Conservation (phyloP, 2,113 vertebrate genomes). For the Nannobrachium achirus region DNA sequence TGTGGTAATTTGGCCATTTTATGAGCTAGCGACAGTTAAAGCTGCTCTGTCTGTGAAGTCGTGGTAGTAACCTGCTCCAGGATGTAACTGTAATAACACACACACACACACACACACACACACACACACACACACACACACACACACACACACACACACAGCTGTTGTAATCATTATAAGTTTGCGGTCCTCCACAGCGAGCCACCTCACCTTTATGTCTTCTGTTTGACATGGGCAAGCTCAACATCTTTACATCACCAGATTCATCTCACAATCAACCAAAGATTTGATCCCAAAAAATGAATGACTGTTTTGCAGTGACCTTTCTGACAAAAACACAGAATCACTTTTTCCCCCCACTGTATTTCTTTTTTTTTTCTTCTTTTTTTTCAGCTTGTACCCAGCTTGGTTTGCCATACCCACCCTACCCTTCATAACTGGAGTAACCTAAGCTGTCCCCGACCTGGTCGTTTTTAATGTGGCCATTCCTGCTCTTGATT, state of each 20-base stretch:
- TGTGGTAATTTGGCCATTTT: not conserved
- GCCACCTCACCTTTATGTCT: conserved; percentile 38
- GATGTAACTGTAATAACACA: conserved; percentile 36
- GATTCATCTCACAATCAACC: not conserved
- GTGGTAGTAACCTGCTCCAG: conserved; percentile 22
- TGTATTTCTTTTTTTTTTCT: too few species aligned
- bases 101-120: too few species aligned
- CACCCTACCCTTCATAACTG: conserved; percentile 71
- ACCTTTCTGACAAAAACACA: not conserved
- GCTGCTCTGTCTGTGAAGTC: not conserved
- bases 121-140: not conserved
- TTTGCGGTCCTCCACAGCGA: conserved; percentile 57
- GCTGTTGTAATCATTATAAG: conserved; percentile 72
- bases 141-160: conserved; percentile 57
- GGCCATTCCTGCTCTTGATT: conserved; percentile 82
- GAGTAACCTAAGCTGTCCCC: conserved; percentile 83
- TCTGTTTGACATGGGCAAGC: not conserved
- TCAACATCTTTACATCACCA: not conserved
- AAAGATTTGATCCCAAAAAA: not conserved
- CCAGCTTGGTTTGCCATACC: conserved; percentile 24
- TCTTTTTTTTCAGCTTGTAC: too few species aligned
- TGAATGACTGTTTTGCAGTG: not conserved
- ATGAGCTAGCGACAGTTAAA: not conserved
- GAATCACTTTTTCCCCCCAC: conserved; percentile 15
- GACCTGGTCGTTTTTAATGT: conserved; percentile 81